Conservation (phyloP, 1,140 invertebrate genomes). For the Procambarus clarkii region DNA sequence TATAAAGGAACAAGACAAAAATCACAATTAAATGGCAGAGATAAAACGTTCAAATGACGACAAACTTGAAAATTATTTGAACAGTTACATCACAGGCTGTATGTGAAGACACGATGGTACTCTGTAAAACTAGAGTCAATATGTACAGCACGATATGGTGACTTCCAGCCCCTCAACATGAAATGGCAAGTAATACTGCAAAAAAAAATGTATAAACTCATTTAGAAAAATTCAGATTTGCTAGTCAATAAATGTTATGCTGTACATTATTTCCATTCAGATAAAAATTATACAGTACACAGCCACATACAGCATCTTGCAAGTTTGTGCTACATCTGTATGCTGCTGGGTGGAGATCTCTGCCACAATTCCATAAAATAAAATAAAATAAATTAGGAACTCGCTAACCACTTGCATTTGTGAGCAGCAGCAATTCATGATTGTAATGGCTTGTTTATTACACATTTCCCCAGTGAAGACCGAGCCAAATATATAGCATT, state of each 20-base stretch:
- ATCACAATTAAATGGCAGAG: conserved; percentile 64
- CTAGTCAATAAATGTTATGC: conserved; percentile 6
- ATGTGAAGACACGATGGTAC: conserved; percentile 58
- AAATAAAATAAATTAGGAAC: conserved; percentile 53
- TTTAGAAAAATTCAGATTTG: conserved; percentile 6
- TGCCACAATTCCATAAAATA: conserved; percentile 55
- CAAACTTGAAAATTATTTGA: conserved; percentile 39
- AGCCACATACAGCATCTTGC: conserved; percentile 15
- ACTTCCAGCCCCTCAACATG: conserved; percentile 56
- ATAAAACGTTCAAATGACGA: conserved; percentile 45
- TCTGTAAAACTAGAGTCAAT: conserved; percentile 50
- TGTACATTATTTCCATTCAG: background rate
- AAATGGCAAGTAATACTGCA: conserved; percentile 21
- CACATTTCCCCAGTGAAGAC: background rate
- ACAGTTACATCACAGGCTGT: conserved; percentile 58
- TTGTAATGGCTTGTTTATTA: background rate
- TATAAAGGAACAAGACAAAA: conserved; percentile 62
- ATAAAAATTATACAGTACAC: conserved; percentile 8
- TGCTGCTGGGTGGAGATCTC: conserved; percentile 37
- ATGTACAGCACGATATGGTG: conserved; percentile 59
- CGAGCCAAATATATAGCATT: background rate
- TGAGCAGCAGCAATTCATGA: conserved; percentile 33
- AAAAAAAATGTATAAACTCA: conserved; percentile 4
- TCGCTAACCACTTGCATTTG: conserved; percentile 52
- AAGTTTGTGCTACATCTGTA: conserved; percentile 36